phyloP scores from a whole-genome alignment of 2,797 vertebrate species.

The Coracias cyanogaster region DNA sequence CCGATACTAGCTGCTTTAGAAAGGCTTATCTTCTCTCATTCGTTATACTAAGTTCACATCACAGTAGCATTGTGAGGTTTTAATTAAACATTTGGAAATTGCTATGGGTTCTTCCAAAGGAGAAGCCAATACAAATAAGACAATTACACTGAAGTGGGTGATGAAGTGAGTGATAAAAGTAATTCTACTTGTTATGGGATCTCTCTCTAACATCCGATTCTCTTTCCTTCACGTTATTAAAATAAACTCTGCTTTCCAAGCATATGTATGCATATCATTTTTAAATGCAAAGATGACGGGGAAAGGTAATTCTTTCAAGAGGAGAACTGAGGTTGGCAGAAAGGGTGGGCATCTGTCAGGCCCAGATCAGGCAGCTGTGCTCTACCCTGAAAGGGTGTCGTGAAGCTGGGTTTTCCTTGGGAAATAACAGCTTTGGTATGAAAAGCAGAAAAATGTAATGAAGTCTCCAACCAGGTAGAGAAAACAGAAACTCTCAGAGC shows the following conservation, averaged over 20 bases:
- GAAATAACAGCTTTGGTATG: constrained; percentile 29
- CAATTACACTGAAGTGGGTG: constrained; percentile 44
- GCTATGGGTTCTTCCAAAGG: constrained; percentile 13
- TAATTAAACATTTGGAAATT: constrained; percentile 55
- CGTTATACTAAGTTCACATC: not conserved
- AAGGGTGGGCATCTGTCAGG: constrained; percentile 40
- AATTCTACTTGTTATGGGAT: not conserved
- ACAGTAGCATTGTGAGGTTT: not conserved
- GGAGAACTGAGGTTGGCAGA: not conserved
- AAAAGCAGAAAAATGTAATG: constrained; percentile 36
- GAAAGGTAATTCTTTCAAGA: not conserved
- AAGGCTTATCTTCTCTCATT: constrained; percentile 5
- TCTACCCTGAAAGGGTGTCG: constrained; percentile 1
- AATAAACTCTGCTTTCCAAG: constrained; percentile 33
- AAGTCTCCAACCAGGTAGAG: not conserved
- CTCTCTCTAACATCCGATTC: not conserved
- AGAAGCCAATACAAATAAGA: constrained; percentile 38
- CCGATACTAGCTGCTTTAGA: not conserved
- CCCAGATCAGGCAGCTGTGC: constrained; percentile 58
- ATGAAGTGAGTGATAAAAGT: constrained; percentile 35
- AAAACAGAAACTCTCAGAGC: not conserved
- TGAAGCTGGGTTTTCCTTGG: not conserved
- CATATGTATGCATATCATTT: constrained; percentile 41
- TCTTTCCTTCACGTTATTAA: constrained; percentile 12
- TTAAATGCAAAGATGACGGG: not conserved